phyloP scores from a whole-genome alignment of 2,113 vertebrate genomes.

The Cinclus mexicanus region DNA sequence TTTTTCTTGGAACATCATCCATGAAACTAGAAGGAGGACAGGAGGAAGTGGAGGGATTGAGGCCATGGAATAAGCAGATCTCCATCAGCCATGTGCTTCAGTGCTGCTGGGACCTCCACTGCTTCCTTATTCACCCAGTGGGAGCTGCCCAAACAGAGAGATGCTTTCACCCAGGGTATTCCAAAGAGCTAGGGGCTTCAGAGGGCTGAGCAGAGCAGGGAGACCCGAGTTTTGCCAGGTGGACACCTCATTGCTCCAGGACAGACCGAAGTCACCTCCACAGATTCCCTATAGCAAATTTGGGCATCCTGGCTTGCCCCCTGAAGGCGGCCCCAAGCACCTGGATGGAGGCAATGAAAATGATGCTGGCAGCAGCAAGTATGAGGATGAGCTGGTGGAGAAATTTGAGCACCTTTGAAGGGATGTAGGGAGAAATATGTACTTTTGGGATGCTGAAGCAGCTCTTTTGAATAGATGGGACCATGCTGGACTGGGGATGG shows the following conservation, averaged over 20 bases:
- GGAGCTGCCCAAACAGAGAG: neutral
- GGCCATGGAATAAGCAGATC: neutral
- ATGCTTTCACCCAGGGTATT: neutral
- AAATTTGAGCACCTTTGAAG: neutral
- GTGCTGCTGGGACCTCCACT: neutral
- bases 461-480: neutral
- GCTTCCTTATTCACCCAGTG: neutral
- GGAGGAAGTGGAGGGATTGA: neutral
- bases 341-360: neutral
- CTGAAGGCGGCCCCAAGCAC: slow-evolving; percentile 49
- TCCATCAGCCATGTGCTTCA: neutral
- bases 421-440: neutral
- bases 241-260: neutral
- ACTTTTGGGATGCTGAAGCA: neutral
- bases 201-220: neutral
- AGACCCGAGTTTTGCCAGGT: accelerated
- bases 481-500: neutral
- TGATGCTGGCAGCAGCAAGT: accelerated
- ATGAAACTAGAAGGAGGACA: neutral
- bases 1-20: neutral
- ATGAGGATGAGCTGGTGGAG: neutral
- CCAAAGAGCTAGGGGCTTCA: accelerated
- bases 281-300: neutral
- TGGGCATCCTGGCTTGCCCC: slow-evolving; percentile 62
- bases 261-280: neutral